Conservation (phyloP, 2,888 invertebrate genomes). For the Fragum fragum region DNA sequence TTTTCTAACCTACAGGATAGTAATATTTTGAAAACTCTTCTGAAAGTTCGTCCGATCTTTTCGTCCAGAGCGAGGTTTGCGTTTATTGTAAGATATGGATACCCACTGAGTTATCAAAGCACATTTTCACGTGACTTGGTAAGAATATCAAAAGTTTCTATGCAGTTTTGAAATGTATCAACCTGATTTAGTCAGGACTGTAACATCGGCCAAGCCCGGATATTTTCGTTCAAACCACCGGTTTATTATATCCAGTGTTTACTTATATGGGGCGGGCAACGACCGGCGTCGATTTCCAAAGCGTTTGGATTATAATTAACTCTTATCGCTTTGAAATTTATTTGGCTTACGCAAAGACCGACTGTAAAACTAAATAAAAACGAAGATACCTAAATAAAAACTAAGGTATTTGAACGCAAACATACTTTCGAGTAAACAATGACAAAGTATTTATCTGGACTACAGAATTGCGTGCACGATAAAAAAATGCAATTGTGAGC, state of each 20-base stretch:
- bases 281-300: slow-evolving; percentile 3
- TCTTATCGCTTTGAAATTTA: not conserved
- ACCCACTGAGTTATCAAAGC: too few relatives aligned
- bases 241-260: not conserved
- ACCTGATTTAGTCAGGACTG: not conserved
- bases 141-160: too few relatives aligned
- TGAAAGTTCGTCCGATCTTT: too few relatives aligned
- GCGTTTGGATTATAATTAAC: slow-evolving; percentile 2
- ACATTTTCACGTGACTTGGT: too few relatives aligned
- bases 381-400: slow-evolving; percentile 15
- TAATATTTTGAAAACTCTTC: too few relatives aligned
- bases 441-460: not conserved
- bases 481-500: too few relatives aligned
- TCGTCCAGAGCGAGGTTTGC: too few relatives aligned
- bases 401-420: slow-evolving; percentile 5
- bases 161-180: too few relatives aligned
- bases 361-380: slow-evolving; percentile 9
- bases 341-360: not conserved
- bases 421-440: not conserved
- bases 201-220: slow-evolving; percentile 8
- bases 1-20: too few relatives aligned
- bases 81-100: too few relatives aligned
- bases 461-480: too few relatives aligned
- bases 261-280: slow-evolving; percentile 5
- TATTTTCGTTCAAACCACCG: not conserved